These are phyloP conservation scores for Arothron firmamentum DNA, from an alignment of 2,113 vertebrate genomes.

Conservation along the genomic window DNA sequence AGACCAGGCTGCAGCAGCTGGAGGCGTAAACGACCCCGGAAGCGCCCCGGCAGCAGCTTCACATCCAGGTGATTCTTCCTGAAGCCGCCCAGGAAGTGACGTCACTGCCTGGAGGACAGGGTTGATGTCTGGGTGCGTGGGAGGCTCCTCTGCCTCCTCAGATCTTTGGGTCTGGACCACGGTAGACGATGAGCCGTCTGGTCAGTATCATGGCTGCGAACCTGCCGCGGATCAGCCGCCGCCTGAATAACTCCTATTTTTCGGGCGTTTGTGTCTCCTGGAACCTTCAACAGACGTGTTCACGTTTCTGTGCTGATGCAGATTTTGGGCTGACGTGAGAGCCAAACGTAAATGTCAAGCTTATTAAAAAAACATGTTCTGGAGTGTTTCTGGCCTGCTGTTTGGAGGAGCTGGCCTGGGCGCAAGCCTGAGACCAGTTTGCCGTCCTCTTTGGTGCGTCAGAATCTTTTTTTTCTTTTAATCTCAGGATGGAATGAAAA, in stretches of 20 bases:
- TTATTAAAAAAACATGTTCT: background rate
- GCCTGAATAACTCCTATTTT: slow-evolving; percentile 25
- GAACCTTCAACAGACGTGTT: slow-evolving; percentile 24
- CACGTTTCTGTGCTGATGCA: slow-evolving; percentile 46
- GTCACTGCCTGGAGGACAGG: no score
- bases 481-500: no score
- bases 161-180: slow-evolving; percentile 6
- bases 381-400: slow-evolving; percentile 1
- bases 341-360: background rate
- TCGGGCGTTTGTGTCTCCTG: slow-evolving; percentile 22
- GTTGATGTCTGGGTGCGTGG: no score
- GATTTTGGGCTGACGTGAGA: slow-evolving; percentile 12
- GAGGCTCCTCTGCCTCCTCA: no score
- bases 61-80: slow-evolving; percentile 1
- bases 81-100: no score
- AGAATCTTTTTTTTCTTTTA: no score
- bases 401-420: background rate
- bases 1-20: no score
- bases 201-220: slow-evolving; percentile 4
- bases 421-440: background rate
- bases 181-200: slow-evolving; percentile 13
- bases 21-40: no score
- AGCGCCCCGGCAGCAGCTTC: no score
- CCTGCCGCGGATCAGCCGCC: background rate
- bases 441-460: no score